Base-by-base conservation (phyloP, 2,797 vertebrate species). In the Meda fulgida region DNA sequence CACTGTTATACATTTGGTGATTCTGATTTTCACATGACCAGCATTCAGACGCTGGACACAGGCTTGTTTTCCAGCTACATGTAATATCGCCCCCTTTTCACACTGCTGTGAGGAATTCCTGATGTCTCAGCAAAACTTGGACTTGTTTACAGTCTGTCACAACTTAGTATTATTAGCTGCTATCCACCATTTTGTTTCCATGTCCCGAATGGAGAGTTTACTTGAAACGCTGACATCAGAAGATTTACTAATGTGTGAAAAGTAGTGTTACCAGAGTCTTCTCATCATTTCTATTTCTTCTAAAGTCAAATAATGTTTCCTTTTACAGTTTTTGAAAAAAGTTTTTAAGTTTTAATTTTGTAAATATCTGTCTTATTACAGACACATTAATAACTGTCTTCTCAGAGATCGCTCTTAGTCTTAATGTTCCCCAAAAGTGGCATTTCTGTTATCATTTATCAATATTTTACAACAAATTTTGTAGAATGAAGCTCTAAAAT, bases 151-250 rank as follows among this genome's bases (percentile, higher is more conserved):
- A 89, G 91, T 89, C 85, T 85, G 89, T 90, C 89, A 90, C 90
- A 93, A 48, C 46, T 16, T 48, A 92, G 87, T 95, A 93, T 95
- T 93, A 94, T 95, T 94, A 94, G 90, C 78, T 88, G 75, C 73
- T 81, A 77, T 85, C 71, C 89, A 92, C 88, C 89, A 84, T 93
- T 93, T 92, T 92, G 91, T 93, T 93, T 92, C 92, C 91, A 26
- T 87, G 75, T 77, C 82, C 70, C 2, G 83, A 85, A 78, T 84
- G 81, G 87, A 89, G 78, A 67, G 53, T 84, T 66, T 78, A 13
- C 16, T 8, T 81, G 67, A 67, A 67, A 23, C 36, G 81, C 84
- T 85, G 58, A 84, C 80, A 81, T 83, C 26, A 63, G 79, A 53
- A n/a, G 48, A 65, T 86, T 84, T 85, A 65, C 19, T 31, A 40